Base-by-base conservation (phyloP, 2,113 vertebrate genomes). In the Reinhardtius hippoglossoides region DNA sequence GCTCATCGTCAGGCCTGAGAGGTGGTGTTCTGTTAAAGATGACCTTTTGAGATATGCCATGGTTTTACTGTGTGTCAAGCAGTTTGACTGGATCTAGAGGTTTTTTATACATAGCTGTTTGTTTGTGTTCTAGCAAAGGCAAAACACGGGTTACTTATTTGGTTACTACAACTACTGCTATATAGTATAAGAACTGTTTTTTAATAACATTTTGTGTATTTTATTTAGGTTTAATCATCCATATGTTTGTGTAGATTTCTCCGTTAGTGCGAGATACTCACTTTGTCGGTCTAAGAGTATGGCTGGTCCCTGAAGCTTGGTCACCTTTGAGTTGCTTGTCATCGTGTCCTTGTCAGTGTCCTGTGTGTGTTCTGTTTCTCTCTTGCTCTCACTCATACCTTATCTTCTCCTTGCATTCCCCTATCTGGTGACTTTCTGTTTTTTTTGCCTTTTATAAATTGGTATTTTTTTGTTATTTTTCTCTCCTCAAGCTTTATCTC, bases 321-420 rank as follows among this genome's bases (percentile, higher is more conserved):
- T 42, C 54, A 89, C 64, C 44, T 85, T 66, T 89, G 63, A 71
- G 64, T 91, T 88, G 85, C 89, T 88, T 66, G 60, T 89, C 90
- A 86, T 81, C 92, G 89, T 93, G 76, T 82, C 23, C 50, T 71
- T 86, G 87, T 94, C 83, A 58, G 0, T 83, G 82, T 88, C 85
- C n/a, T 58, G 65, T 88, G 67, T 79, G 79, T 82, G 68, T 72
- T 71, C 14, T 74, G 65, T 88, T 73, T 81, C 35, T 81, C 27
- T 70, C 72, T 85, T 59, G 15, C 67, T 77, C 73, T 83, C 78
- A 70, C 48, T 71, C 82, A 77, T 67, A 56, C 55, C 72, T 72
- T 74, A 46, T 67, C 74, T 52, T 70, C 63, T 83, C 73, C 67
- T 66, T 63, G 46, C 70, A 76, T 72, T 40, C 58, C 80, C 64